Evolutionary conservation across 2,113 vertebrate species (phyloP).

Genomic region (Hypanus sabinus): DNA sequence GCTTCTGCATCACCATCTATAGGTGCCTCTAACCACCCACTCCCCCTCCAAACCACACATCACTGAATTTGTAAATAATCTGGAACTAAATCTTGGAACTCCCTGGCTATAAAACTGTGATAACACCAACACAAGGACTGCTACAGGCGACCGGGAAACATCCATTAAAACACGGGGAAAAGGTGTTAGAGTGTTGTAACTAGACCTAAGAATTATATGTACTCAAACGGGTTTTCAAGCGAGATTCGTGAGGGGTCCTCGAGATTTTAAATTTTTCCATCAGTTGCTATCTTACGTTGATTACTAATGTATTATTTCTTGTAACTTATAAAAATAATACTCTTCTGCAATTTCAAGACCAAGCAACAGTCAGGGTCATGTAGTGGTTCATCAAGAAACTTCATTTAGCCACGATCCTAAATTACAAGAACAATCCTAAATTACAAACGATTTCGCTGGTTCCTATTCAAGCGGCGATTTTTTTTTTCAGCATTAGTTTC

Average conservation of each 20-base stretch:
- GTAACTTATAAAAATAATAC: not conserved
- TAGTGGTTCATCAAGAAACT: not conserved
- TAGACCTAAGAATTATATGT: not conserved
- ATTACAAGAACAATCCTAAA: not conserved
- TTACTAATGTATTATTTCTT: too few species aligned
- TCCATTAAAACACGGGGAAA: not conserved
- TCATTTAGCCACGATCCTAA: not conserved
- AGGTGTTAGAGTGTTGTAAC: not conserved
- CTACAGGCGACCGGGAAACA: too few species aligned
- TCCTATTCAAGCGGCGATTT: not conserved
- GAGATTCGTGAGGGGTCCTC: not conserved
- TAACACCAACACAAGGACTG: too few species aligned
- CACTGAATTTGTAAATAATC: too few species aligned
- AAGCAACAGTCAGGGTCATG: not conserved
- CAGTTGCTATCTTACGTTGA: not conserved
- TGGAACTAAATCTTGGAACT: too few species aligned
- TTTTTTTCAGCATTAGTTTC: not conserved
- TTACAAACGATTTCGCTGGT: not conserved
- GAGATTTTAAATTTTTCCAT: not conserved
- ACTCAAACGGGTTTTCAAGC: not conserved
- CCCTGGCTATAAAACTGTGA: too few species aligned
- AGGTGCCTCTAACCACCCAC: too few species aligned
- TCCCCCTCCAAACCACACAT: too few species aligned
- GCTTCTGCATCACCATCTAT: too few species aligned
- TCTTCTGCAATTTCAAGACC: not conserved